These are phyloP conservation scores for Neodiprion fabricii DNA, from an alignment of 1,140 invertebrate species.

Conservation along the genomic window DNA sequence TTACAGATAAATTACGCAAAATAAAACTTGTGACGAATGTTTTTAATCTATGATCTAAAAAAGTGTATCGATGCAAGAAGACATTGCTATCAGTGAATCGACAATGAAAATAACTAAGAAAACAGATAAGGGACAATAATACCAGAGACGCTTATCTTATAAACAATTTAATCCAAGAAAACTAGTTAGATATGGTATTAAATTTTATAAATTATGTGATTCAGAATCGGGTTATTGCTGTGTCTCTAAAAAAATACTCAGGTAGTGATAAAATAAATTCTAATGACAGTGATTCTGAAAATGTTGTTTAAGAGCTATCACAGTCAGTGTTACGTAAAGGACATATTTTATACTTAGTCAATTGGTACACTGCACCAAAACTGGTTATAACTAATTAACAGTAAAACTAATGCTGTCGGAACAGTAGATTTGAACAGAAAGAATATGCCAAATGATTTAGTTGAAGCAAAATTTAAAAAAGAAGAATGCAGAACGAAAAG, in stretches of 20 bases:
- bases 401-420: conserved; percentile 23
- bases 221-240: conserved; percentile 21
- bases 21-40: conserved; percentile 25
- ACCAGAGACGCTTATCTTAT: conserved; percentile 1
- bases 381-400: conserved; percentile 13
- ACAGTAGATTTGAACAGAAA: conserved; percentile 29
- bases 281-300: conserved; percentile 13
- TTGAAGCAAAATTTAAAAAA: conserved; percentile 29
- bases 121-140: no score
- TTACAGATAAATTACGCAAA: conserved; percentile 23
- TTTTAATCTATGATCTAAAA: conserved; percentile 30
- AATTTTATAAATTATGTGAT: conserved; percentile 27
- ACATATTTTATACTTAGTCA: conserved; percentile 18
- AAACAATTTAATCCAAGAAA: conserved; percentile 16
- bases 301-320: conserved; percentile 16
- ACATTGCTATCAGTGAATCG: no score
- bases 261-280: conserved; percentile 12
- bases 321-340: conserved; percentile 16
- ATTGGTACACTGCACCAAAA: conserved; percentile 16
- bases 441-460: conserved; percentile 32
- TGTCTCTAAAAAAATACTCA: conserved; percentile 23
- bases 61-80: neutral
- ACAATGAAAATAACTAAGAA: no score
- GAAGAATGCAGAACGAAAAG: conserved; percentile 24
- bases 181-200: conserved; percentile 20